Percentiles rank a stretch among this genome's conserved stretches.
phyloP scores from a whole-genome alignment of 1,140 invertebrate species.

The Diorhabda sublineata region DNA sequence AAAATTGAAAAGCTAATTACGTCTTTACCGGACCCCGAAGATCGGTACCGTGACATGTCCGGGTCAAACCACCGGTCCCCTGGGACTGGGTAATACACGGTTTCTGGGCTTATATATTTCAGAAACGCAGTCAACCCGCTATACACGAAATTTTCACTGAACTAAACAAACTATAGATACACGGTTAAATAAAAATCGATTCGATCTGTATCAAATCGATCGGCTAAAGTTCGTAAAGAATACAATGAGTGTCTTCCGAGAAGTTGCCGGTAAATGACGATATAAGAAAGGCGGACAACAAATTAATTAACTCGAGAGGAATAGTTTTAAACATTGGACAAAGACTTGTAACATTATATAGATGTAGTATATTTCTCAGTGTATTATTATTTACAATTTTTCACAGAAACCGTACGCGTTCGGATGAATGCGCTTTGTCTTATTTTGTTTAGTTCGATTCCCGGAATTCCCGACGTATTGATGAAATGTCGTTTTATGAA shows the following conservation, averaged over 20 bases:
- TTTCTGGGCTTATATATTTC: too few species aligned
- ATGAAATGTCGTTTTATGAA: neutral
- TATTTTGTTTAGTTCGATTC: neutral
- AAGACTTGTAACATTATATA: neutral
- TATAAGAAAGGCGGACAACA: neutral
- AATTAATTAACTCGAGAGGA: neutral
- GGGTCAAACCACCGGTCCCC: too few species aligned
- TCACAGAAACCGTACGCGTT: neutral
- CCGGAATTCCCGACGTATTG: constrained; percentile 5
- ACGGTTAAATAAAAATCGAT: neutral
- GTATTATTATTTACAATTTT: neutral
- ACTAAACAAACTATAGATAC: too few species aligned
- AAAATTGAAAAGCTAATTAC: too few species aligned
- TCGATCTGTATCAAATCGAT: neutral
- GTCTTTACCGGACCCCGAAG: too few species aligned
- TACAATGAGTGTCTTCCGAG: neutral
- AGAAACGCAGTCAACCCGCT: too few species aligned
- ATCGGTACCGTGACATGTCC: too few species aligned
- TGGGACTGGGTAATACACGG: too few species aligned
- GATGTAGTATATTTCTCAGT: neutral
- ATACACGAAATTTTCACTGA: too few species aligned
- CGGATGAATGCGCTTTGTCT: neutral
- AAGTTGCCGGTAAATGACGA: neutral
- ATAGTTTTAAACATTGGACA: neutral
- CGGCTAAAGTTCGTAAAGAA: neutral